These are phyloP conservation scores for Eira barbara DNA, from an alignment of 2,113 vertebrate species.

Conservation along the genomic window DNA sequence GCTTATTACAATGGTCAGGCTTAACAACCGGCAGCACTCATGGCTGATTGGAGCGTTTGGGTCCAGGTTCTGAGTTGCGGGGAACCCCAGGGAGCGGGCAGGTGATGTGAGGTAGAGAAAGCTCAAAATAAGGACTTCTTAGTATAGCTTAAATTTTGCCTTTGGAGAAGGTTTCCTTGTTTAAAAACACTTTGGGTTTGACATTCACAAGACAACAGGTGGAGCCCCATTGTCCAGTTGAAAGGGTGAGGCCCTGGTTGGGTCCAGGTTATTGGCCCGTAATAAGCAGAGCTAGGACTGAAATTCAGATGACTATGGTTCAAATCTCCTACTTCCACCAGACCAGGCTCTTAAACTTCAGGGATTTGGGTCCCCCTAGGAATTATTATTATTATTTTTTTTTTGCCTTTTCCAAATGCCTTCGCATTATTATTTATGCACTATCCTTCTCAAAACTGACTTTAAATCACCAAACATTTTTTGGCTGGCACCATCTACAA, in stretches of 20 bases:
- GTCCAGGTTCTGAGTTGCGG: background rate
- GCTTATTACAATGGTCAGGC: conserved; percentile 29
- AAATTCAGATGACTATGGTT: background rate
- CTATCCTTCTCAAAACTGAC: background rate
- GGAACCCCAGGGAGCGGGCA: background rate
- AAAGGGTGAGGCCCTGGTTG: background rate
- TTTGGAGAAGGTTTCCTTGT: background rate
- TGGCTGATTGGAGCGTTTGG: background rate
- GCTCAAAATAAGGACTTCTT: background rate
- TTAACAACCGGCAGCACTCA: background rate
- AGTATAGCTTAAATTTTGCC: background rate
- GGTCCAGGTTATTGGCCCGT: background rate
- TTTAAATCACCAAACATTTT: background rate
- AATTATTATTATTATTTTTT: background rate
- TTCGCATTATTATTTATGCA: background rate
- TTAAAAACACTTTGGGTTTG: background rate
- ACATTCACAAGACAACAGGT: background rate
- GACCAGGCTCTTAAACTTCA: background rate
- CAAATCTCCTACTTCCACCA: background rate
- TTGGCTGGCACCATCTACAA: background rate
- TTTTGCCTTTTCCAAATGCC: background rate
- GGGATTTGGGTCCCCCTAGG: background rate
- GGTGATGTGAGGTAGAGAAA: background rate
- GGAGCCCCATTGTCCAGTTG: background rate
- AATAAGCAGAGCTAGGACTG: background rate